Evolutionary conservation across 2,888 invertebrate genomes (phyloP), one percentile per base, ranked within the genome.

Genomic region (Carpatolechia fugitivella): DNA sequence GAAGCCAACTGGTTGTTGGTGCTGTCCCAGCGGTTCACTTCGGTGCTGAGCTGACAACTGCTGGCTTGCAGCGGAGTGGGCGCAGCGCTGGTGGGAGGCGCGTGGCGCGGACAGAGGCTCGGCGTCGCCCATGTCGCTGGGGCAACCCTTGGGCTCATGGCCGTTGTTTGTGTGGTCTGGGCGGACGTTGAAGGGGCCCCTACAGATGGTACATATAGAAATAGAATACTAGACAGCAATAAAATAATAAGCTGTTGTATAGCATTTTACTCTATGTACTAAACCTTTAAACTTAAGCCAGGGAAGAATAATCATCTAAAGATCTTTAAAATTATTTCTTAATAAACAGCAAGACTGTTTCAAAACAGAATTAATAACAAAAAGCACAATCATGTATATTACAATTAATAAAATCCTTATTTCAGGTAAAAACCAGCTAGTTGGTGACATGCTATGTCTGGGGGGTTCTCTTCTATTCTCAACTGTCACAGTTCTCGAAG

Each of bases 51-150:
- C 82, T 93, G 94, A 85, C 92, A 97, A 94, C 90, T 97, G 73
- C 85, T 97, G 68, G 95, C 96, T 62, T 97, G 97, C 80, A 95
- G 96, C 60, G 95, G 96, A 4, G 96, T 97, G 54, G 96, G 96
- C 0, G 94, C 95, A 8, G 96, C 96, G 3, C 80, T 97, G 61
- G 93, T 97, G 31, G 96, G 96, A 0, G 95, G 95, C 66, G 91
- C 96, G 0, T 93, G 95, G 82, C 89, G 96, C 20, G 94, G 94
- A 6, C 94, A 95, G 57, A 89, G 95, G 60, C 94, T 96, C 60
- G 92, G 94, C 50, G 92, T 94, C 69, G 93, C 93, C 1, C 96
- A 97, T 72, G 93, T 96, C 30, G 91, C 94, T 1, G 97, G 96
- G 0, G 95, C 96, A 16, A 93, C 94, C 10, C 87, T 96, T 56